These are phyloP conservation scores for Sebastes wilsoni DNA, from an alignment of 2,797 vertebrate genomes.

Conservation along the genomic window DNA sequence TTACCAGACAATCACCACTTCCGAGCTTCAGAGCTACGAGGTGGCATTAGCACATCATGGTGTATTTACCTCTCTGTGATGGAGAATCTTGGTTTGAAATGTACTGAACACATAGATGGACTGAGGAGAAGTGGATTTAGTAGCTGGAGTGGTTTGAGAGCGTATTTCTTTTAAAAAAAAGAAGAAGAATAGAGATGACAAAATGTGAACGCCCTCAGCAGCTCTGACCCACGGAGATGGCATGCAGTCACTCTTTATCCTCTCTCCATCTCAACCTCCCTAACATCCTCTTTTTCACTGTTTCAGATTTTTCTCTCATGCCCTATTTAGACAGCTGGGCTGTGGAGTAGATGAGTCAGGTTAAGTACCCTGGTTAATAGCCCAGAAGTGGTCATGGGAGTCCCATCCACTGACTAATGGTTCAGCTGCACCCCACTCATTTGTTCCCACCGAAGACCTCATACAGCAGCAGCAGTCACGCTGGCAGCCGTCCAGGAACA, in stretches of 20 bases:
- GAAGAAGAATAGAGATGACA: not conserved
- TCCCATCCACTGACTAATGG: slow-evolving; percentile 52
- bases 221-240: not conserved
- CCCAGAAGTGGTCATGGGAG: slow-evolving; percentile 19
- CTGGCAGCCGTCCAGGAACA: not conserved
- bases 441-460: slow-evolving; percentile 35
- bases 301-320: slow-evolving; percentile 25
- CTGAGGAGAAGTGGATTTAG: not conserved
- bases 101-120: not conserved
- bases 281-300: not conserved
- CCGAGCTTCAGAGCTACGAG: not conserved
- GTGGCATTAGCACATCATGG: not conserved
- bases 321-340: slow-evolving; percentile 49
- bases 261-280: not conserved
- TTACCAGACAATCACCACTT: not conserved
- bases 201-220: not conserved
- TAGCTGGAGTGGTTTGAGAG: not conserved
- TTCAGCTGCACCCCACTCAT: slow-evolving; percentile 48
- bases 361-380: slow-evolving; percentile 29
- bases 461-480: not conserved
- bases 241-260: not conserved
- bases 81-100: not conserved
- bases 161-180: not conserved
- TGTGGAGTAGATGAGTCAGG: slow-evolving; percentile 64
- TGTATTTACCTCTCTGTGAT: not conserved